Evolutionary conservation across 2,797 vertebrate genomes (phyloP).

Genomic region (Sebastes cheni): DNA sequence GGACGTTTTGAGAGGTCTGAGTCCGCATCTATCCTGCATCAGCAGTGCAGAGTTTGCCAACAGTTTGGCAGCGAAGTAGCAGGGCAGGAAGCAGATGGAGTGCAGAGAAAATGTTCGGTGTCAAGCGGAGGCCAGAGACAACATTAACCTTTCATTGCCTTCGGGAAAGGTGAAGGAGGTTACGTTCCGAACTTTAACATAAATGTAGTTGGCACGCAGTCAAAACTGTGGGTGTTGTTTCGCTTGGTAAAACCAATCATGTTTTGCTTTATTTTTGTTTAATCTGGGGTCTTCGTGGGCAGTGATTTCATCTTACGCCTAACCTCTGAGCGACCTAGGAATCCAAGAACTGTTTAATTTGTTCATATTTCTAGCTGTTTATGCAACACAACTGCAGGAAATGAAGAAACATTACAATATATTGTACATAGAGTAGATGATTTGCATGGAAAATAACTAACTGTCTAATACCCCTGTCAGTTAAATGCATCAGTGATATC

Average conservation of each 20-base stretch:
- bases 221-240: slow-evolving; percentile 2
- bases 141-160: slow-evolving; percentile 45
- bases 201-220: neutral
- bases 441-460: neutral
- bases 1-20: slow-evolving; percentile 30
- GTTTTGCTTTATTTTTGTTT: neutral
- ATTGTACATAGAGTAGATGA: neutral
- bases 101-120: slow-evolving; percentile 12
- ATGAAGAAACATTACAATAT: neutral
- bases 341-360: neutral
- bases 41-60: slow-evolving; percentile 4
- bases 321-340: neutral
- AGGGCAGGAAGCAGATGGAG: slow-evolving; percentile 9
- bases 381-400: neutral
- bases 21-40: slow-evolving; percentile 6
- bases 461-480: neutral
- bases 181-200: neutral
- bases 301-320: neutral
- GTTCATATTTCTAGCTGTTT: neutral
- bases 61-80: neutral
- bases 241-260: neutral
- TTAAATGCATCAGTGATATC: slow-evolving; percentile 13
- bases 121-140: slow-evolving; percentile 37
- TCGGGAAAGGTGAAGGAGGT: slow-evolving; percentile 21
- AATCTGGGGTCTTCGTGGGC: neutral